phyloP scores from a whole-genome alignment of 2,888 invertebrate genomes.

The Argyresthia goedartella region DNA sequence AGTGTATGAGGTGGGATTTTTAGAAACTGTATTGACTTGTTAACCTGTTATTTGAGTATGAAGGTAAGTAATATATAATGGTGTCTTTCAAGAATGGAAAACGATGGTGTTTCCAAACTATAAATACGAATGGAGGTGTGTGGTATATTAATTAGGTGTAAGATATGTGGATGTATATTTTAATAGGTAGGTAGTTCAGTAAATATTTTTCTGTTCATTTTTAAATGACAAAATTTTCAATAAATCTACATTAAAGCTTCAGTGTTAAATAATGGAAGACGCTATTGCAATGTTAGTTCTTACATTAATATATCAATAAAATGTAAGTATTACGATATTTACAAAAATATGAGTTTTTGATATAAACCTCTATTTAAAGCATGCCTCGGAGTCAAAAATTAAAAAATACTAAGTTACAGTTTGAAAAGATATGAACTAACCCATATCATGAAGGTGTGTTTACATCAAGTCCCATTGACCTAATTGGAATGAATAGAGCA shows the following conservation, averaged over 20 bases:
- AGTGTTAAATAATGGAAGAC: conserved; percentile 36
- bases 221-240: too few species aligned
- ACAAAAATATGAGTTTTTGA: conserved; percentile 5
- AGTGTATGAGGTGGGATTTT: too few species aligned
- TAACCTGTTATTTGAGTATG: too few species aligned
- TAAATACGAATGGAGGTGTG: too few species aligned
- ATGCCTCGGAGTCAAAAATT: conserved; percentile 5
- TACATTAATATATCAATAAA: background rate
- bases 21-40: too few species aligned
- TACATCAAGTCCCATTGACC: conserved; percentile 7
- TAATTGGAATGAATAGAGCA: conserved; percentile 3
- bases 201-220: too few species aligned
- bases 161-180: too few species aligned
- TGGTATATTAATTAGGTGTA: too few species aligned
- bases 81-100: too few species aligned
- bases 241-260: conserved; percentile 45
- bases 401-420: background rate
- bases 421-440: background rate
- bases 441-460: background rate
- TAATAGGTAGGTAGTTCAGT: too few species aligned
- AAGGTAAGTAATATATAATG: too few species aligned
- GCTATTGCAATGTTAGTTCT: conserved; percentile 23
- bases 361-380: conserved; percentile 7
- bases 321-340: background rate
- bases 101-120: too few species aligned